Base-by-base conservation (phyloP, 2,797 vertebrate species). In the Coregonus ussuriensis region DNA sequence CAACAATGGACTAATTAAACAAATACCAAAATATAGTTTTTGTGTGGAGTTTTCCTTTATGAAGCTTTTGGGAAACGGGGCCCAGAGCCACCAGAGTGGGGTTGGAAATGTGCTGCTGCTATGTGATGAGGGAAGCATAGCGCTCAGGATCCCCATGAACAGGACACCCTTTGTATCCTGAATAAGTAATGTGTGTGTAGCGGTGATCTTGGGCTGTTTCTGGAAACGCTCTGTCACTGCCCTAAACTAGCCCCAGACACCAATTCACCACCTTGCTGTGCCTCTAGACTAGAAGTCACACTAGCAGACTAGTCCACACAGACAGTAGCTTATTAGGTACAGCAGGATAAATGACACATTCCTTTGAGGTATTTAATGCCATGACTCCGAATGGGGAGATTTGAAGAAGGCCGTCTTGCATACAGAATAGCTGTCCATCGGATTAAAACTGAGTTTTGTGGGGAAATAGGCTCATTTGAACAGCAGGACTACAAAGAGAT, bases 111-210 rank as follows among this genome's bases (percentile, higher is more conserved):
- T 54, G 21, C 21, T 16, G 29, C 71, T 54, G 13, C 16, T 29
- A 3, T 5, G 14, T 31, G 51, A n/a, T 31, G 14, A 54, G 52
- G 52, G 7, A 25, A 73, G 71, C 47, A 51, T 1, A 6, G 9
- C 9, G 5, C 37, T 70, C 68, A n/a, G 68, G 16, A 68, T 68
- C 35, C 33, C 6, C 25, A 14, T 47, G 35, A 70, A 70, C 68
- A 71, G 70, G 7, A 51, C 35, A 47, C n/a, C 25, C 70, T 71
- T 29, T 71, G 47, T 71, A 11, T 71, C 41, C 47, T 71, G 68
- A 70, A 51, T 51, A 52, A 71, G 70, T 71, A 51, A 71, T 29
- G 11, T 51, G 69, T 13, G 9, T 47, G 41, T 51, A 35, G 9
- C 14, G 41, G n/a, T 69, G 67, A 33, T 13, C 15, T 7, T 33